Percentiles rank a stretch among this genome's conserved stretches.
These are phyloP conservation scores for Sus cebifrons DNA, from an alignment of 2,797 vertebrate species.

Conservation along the genomic window DNA sequence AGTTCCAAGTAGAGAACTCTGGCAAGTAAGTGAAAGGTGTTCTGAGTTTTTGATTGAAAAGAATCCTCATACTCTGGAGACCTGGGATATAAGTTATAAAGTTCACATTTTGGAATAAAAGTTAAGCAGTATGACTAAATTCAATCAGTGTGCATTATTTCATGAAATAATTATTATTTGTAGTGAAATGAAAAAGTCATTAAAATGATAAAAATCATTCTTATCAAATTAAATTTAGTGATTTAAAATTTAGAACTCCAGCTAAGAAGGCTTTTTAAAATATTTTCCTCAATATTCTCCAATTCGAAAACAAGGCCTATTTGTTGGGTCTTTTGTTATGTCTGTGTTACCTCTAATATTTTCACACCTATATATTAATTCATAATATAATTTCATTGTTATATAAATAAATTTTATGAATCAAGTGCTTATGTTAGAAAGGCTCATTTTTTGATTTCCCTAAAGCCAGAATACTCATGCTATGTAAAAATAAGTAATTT, in stretches of 20 bases:
- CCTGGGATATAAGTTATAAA: not conserved
- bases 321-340: constrained; percentile 19
- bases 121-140: not conserved
- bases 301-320: constrained; percentile 77
- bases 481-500: not conserved
- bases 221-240: constrained; percentile 62
- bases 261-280: constrained; percentile 73
- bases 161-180: constrained; percentile 83
- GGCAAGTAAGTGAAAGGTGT: constrained; percentile 39
- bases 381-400: not conserved
- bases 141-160: constrained; percentile 6
- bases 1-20: constrained; percentile 59
- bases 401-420: constrained; percentile 28
- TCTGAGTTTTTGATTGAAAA: constrained; percentile 51
- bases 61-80: not conserved
- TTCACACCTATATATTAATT: not conserved
- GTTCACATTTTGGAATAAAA: constrained; percentile 50
- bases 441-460: not conserved
- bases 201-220: constrained; percentile 80
- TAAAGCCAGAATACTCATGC: not conserved
- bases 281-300: constrained; percentile 50
- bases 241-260: constrained; percentile 84
- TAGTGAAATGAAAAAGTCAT: constrained; percentile 81
- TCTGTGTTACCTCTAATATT: not conserved
- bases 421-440: not conserved